Evolutionary conservation across 2,888 invertebrate genomes (phyloP), one percentile per base, ranked within the genome.

Genomic region (Melangyna quadrimaculata): DNA sequence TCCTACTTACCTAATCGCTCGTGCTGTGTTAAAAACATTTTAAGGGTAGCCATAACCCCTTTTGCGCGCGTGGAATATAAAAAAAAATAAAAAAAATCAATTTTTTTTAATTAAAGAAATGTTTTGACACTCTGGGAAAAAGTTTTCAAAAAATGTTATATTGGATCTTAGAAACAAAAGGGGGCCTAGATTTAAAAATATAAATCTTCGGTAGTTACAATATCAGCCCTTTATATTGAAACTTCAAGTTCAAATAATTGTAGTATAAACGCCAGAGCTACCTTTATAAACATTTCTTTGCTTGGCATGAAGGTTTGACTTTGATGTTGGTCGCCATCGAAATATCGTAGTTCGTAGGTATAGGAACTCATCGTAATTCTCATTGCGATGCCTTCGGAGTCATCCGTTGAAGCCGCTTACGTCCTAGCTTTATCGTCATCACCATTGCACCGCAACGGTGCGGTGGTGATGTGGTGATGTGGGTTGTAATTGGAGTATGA

Each of bases 401-500:
- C 14, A 4, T 37, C 37, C 5, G 35, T 35, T 7, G 2, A 6
- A 37, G 17, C 9, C 32, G 12, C 29, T n/a, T n/a, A n/a, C 22
- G 12, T 12, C 35, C n/a, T 55, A 14, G 55, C 57, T 40, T 7
- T n/a, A 40, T 40, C 40, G n/a, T n/a, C 40, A 40, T 40, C n/a
- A 40, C 40, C 40, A 40, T 40, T 40, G 40, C 40, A 40, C 40
- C 40, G n/a, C n/a, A n/a, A n/a, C n/a, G n/a, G n/a, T n/a, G n/a
- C n/a, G n/a, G n/a, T n/a, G n/a, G n/a, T n/a, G n/a, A n/a, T n/a
- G n/a, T n/a, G n/a, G n/a, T n/a, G 40, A 9, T 84, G 84, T 84
- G 80, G 84, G 84, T 72, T 84, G 84, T 80, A 84, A 84, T 84
- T 84, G 84, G 78, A 78, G 73, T 78, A 83, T 65, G 78, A 78